These are phyloP conservation scores for Xestobium rufovillosum DNA, from an alignment of 2,888 invertebrate genomes.

Conservation along the genomic window DNA sequence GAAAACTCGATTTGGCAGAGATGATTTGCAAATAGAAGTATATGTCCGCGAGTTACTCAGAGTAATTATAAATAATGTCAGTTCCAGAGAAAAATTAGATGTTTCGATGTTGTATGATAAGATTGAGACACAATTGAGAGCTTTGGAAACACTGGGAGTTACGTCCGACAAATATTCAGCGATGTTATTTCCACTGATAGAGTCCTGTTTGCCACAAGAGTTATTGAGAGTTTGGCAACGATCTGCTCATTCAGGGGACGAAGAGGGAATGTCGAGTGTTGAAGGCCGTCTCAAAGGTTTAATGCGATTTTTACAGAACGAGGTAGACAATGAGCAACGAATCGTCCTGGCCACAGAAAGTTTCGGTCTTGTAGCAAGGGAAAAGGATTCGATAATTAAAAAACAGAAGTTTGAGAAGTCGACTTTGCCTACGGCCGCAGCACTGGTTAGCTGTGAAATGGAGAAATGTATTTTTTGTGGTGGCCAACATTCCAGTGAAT, in stretches of 20 bases:
- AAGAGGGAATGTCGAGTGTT: background rate
- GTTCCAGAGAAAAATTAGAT: slow-evolving; percentile 14
- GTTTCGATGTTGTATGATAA: slow-evolving; percentile 25
- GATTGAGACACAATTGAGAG: slow-evolving; percentile 28
- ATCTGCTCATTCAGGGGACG: slow-evolving; percentile 6
- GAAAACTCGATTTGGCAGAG: slow-evolving; percentile 20
- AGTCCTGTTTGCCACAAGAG: slow-evolving; percentile 28
- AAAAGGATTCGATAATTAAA: background rate
- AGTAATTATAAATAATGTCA: slow-evolving; percentile 25
- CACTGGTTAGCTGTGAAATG: background rate
- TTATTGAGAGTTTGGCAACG: slow-evolving; percentile 25
- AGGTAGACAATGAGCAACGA: slow-evolving; percentile 26
- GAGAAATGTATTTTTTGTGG: slow-evolving; percentile 7
- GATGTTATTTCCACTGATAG: slow-evolving; percentile 26
- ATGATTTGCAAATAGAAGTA: slow-evolving; percentile 29
- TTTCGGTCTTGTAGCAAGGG: slow-evolving; percentile 12
- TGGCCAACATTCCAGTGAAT: slow-evolving; percentile 2
- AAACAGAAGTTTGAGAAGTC: background rate
- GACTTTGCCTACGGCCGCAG: background rate
- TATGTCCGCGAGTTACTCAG: slow-evolving; percentile 30
- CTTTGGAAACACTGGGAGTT: slow-evolving; percentile 25
- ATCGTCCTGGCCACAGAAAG: slow-evolving; percentile 19
- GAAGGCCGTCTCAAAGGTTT: slow-evolving; percentile 8
- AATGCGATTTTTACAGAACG: slow-evolving; percentile 23
- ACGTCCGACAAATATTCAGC: slow-evolving; percentile 21